These are phyloP conservation scores for Pedionomus torquatus DNA, from an alignment of 2,113 vertebrate genomes.

Conservation along the genomic window DNA sequence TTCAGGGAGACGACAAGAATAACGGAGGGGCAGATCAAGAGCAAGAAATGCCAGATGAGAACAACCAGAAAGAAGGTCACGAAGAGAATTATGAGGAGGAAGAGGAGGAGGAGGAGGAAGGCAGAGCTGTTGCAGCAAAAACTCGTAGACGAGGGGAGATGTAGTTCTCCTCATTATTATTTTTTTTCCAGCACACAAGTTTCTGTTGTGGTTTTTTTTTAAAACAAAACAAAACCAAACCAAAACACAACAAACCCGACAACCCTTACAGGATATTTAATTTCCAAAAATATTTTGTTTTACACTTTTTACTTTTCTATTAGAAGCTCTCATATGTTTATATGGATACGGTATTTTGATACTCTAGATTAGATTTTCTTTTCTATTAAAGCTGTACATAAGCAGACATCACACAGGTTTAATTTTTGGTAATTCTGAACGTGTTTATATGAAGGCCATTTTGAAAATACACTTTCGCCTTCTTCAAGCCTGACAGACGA, in stretches of 20 bases:
- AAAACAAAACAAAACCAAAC: neutral
- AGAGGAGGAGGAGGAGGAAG: constrained; percentile 83
- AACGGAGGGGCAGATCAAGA: constrained; percentile 72
- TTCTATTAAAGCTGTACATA: constrained; percentile 68
- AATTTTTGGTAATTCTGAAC: neutral
- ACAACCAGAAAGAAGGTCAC: constrained; percentile 70
- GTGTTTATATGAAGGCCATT: neutral
- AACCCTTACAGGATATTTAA: constrained; percentile 58
- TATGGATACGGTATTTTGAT: constrained; percentile 78
- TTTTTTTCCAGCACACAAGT: neutral
- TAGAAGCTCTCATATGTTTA: constrained; percentile 69
- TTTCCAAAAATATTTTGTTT: constrained; percentile 50
- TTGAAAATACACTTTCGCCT: neutral
- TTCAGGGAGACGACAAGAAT: constrained; percentile 74
- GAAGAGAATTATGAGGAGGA: constrained; percentile 92
- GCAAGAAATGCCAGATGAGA: constrained; percentile 61
- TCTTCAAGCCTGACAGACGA: neutral
- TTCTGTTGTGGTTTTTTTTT: neutral
- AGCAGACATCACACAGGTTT: neutral
- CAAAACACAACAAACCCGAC: neutral
- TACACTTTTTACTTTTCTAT: constrained; percentile 74
- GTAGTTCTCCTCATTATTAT: constrained; percentile 60
- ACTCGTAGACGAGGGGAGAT: constrained; percentile 88
- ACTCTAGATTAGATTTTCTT: constrained; percentile 74
- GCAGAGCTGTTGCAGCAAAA: constrained; percentile 73